Evolutionary conservation across 2,113 vertebrate genomes (phyloP).

Genomic region (Perognathus longimembris): DNA sequence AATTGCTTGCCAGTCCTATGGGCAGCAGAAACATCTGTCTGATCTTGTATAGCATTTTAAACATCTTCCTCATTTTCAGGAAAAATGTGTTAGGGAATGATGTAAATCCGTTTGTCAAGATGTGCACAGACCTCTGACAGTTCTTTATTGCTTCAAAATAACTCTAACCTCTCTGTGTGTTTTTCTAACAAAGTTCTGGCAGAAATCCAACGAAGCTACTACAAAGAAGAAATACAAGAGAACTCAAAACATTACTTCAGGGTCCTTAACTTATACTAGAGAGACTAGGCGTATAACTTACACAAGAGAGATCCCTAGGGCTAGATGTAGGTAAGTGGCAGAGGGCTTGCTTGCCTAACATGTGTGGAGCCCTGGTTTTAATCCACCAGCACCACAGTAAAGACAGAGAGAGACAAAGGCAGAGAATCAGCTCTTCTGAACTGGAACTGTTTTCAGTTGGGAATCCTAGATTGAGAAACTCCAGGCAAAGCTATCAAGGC

Average conservation of each 20-base stretch:
- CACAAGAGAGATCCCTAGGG: background rate
- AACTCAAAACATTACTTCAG: background rate
- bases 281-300: too few relatives aligned
- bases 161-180: background rate
- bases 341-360: too few relatives aligned
- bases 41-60: background rate
- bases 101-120: background rate
- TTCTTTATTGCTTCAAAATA: constrained; percentile 35
- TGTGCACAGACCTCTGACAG: background rate
- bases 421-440: too few relatives aligned
- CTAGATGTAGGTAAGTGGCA: background rate
- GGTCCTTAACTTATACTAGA: background rate
- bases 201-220: background rate
- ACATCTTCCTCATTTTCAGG: background rate
- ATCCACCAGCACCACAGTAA: background rate
- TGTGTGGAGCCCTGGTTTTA: background rate
- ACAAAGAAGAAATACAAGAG: background rate
- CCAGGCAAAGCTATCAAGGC: background rate
- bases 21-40: background rate
- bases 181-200: constrained; percentile 15
- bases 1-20: background rate
- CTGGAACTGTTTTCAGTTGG: background rate
- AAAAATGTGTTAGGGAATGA: background rate
- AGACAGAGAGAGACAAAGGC: background rate
- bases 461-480: background rate